Conservation (phyloP, 2,113 vertebrate species). For the Machaerirhynchus nigripectus region DNA sequence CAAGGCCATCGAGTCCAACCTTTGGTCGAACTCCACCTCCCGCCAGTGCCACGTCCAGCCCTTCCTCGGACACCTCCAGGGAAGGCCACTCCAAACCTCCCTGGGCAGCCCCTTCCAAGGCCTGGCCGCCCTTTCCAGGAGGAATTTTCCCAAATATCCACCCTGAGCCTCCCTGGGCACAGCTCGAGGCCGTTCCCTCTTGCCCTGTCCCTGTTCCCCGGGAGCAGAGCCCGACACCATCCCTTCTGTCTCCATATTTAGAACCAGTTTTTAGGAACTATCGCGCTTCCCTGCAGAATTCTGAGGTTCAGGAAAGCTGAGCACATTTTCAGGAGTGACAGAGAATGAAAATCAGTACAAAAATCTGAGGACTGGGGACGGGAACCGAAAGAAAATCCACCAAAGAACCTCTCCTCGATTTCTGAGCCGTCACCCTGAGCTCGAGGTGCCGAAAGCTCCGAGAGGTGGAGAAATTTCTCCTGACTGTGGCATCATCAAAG, state of each 20-base stretch:
- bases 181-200: background rate
- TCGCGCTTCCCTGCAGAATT: rapidly evolving
- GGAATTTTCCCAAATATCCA: background rate
- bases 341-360: rapidly evolving
- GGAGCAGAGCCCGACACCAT: rapidly evolving
- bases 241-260: background rate
- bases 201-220: rapidly evolving
- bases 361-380: background rate
- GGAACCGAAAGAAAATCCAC: background rate
- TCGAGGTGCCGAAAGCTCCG: rapidly evolving
- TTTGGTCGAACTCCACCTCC: too few species aligned
- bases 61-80: background rate
- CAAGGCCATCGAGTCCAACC: rapidly evolving
- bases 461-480: background rate
- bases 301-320: background rate
- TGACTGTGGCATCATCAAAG: background rate
- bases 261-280: background rate
- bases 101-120: background rate
- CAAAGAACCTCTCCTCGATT: background rate
- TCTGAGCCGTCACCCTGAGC: background rate
- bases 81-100: background rate
- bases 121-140: background rate
- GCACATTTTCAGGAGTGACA: rapidly evolving
- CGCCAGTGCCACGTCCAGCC: rapidly evolving
- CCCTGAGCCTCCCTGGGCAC: background rate